Evolutionary conservation across 2,888 invertebrate species (phyloP).

Genomic region (Scaptomyza caliginosa): DNA sequence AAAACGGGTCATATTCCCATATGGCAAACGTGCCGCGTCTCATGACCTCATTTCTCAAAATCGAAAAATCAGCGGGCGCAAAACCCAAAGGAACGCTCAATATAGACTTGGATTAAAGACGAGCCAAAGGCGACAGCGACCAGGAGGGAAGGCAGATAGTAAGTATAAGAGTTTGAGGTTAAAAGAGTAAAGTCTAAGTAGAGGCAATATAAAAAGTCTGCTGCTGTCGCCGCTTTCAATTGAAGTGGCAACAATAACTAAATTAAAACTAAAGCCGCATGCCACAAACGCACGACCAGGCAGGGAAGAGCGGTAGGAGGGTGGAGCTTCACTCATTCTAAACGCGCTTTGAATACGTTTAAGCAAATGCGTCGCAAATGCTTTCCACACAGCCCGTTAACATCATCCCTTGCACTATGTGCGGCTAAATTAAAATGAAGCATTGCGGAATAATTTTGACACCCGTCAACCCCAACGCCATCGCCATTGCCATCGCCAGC

Average conservation of each 20-base stretch:
- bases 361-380: slow-evolving; percentile 46
- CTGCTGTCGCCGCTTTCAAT: slow-evolving; percentile 44
- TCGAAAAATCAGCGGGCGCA: slow-evolving; percentile 81
- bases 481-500: not conserved
- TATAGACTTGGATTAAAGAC: slow-evolving; percentile 69
- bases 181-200: slow-evolving; percentile 1
- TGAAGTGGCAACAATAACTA: slow-evolving; percentile 75
- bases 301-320: not conserved
- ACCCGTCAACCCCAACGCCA: slow-evolving; percentile 7
- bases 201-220: slow-evolving; percentile 11
- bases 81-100: slow-evolving; percentile 74
- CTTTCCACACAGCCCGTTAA: not conserved
- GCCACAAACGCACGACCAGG: slow-evolving; percentile 24
- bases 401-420: slow-evolving; percentile 16
- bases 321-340: slow-evolving; percentile 13
- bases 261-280: slow-evolving; percentile 73
- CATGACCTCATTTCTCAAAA: slow-evolving; percentile 81
- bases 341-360: slow-evolving; percentile 76
- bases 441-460: slow-evolving; percentile 69
- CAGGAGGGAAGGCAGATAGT: not conserved
- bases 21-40: slow-evolving; percentile 57
- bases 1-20: slow-evolving; percentile 58
- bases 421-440: slow-evolving; percentile 70
- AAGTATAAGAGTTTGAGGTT: not conserved
- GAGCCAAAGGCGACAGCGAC: slow-evolving; percentile 14